phyloP scores from a whole-genome alignment of 2,888 invertebrate genomes.

The Plagiodera versicolora region DNA sequence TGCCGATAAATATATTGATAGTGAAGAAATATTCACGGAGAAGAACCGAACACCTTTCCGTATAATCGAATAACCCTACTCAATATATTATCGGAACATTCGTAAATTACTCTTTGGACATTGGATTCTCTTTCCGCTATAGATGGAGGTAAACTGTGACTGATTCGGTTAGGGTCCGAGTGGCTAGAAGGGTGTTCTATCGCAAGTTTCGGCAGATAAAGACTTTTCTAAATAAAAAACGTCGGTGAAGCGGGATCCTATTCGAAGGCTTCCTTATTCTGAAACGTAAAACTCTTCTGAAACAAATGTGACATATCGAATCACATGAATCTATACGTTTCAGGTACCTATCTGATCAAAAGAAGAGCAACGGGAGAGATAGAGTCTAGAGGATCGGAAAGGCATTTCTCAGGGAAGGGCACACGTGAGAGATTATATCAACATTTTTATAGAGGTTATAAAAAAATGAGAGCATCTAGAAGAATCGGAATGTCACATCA shows the following conservation, averaged over 20 bases:
- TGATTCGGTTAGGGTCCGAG: background rate
- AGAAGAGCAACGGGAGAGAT: background rate
- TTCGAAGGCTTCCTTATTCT: background rate
- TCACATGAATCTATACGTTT: constrained; percentile 11
- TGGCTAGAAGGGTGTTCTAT: background rate
- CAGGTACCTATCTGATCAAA: constrained; percentile 1
- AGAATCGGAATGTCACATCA: background rate
- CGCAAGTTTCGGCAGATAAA: background rate
- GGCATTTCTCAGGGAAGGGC: background rate
- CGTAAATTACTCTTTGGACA: background rate
- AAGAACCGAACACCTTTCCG: too few relatives aligned
- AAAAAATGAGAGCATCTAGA: background rate
- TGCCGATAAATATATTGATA: too few relatives aligned
- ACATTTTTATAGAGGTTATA: background rate
- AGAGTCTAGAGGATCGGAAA: background rate
- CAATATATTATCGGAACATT: too few relatives aligned
- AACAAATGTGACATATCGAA: background rate
- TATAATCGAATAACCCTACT: too few relatives aligned
- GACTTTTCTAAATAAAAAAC: background rate
- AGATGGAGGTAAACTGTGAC: background rate
- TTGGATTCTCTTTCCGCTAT: background rate
- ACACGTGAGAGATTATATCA: background rate
- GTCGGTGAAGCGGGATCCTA: background rate
- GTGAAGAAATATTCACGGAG: too few relatives aligned
- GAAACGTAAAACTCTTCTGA: background rate